A percentile compares a stretch with the other conserved stretches of the same genome.
Conservation (phyloP, 1,140 invertebrate species). For the Drosophila rufa region DNA sequence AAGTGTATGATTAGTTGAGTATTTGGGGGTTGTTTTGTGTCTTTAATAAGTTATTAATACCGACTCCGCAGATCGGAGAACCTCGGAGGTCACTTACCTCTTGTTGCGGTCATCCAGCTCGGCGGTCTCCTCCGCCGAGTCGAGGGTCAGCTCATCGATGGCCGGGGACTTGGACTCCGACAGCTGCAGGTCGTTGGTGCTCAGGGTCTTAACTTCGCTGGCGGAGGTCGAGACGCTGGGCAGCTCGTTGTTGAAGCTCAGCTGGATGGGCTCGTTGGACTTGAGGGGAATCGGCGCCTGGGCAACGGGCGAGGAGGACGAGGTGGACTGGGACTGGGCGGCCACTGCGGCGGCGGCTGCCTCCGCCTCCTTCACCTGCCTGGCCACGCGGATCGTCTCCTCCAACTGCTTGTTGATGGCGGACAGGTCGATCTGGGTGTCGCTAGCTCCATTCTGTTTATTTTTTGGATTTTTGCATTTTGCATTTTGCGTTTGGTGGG, state of each 20-base stretch:
- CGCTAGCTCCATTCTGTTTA: conserved; percentile 76
- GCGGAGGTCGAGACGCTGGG: conserved; percentile 38
- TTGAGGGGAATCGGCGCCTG: conserved; percentile 64
- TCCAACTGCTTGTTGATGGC: conserved; percentile 84
- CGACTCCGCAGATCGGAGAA: no score
- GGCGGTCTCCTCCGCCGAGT: conserved; percentile 87
- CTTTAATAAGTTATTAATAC: neutral
- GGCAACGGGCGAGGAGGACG: conserved; percentile 53
- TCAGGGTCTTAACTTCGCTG: conserved; percentile 64
- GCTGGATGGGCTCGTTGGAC: conserved; percentile 79
- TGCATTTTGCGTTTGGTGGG: conserved; percentile 21
- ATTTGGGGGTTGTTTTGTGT: neutral
- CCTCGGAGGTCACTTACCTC: conserved; percentile 84
- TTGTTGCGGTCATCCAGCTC: conserved; percentile 92
- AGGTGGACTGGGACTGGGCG: conserved; percentile 39
- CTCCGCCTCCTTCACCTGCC: conserved; percentile 82
- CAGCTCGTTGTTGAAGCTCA: conserved; percentile 85
- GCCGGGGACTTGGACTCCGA: conserved; percentile 86
- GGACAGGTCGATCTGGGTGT: conserved; percentile 82
- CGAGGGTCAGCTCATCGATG: conserved; percentile 87
- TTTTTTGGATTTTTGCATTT: conserved; percentile 30
- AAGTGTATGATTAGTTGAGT: conserved; percentile 49
- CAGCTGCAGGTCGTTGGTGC: conserved; percentile 76
- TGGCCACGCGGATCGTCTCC: conserved; percentile 83
- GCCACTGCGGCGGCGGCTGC: conserved; percentile 68